A percentile compares a stretch with the other conserved stretches of the same genome.
These are phyloP conservation scores for Malurus elegans DNA, from an alignment of 2,113 vertebrate genomes.

Conservation along the genomic window DNA sequence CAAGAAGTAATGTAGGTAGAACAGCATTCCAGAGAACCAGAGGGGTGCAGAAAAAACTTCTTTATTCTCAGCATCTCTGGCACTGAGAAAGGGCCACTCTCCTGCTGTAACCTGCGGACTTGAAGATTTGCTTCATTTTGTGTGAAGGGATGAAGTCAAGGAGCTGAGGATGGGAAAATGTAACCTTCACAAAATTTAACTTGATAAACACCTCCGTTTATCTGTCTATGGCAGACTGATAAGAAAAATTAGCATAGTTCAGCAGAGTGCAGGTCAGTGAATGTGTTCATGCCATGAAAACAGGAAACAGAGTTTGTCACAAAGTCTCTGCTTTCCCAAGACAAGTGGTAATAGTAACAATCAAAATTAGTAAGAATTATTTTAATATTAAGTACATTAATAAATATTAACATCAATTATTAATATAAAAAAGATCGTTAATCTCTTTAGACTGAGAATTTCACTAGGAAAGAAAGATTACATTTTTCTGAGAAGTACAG, in stretches of 20 bases:
- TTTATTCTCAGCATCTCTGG: neutral
- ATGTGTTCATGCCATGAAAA: neutral
- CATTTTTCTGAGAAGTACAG: neutral
- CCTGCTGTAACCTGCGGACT: neutral
- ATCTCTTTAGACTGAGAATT: neutral
- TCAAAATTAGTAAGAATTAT: no score
- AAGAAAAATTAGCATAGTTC: conserved; percentile 24
- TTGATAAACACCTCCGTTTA: conserved; percentile 27
- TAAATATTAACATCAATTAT: neutral
- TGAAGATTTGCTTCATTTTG: neutral
- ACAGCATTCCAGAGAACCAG: neutral
- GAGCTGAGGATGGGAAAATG: neutral
- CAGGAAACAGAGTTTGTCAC: neutral
- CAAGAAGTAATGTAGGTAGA: neutral
- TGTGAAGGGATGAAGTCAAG: neutral
- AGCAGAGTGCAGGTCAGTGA: neutral
- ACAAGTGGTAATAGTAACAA: neutral
- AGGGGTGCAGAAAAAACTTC: neutral
- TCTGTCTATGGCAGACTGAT: neutral
- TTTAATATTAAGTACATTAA: neutral
- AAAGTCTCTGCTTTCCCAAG: neutral
- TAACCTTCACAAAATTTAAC: neutral
- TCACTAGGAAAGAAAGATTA: neutral
- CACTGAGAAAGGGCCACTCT: neutral
- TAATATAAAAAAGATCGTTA: no score